Evolutionary conservation across 2,888 invertebrate species (phyloP), one percentile per base, ranked within the genome.

Genomic region (Eupithecia exiguata): DNA sequence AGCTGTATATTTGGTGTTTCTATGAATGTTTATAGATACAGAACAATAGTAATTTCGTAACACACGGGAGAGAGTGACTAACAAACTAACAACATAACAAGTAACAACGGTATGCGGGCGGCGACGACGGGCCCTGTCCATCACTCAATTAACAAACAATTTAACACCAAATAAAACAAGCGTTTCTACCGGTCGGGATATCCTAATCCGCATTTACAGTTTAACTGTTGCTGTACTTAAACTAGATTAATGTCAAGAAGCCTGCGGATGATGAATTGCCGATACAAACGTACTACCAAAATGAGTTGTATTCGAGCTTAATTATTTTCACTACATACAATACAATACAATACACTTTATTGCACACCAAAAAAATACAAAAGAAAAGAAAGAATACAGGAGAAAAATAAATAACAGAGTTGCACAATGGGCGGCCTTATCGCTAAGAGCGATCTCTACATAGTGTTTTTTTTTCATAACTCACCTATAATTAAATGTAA

Each of bases 111-210:
- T 14, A 72, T 75, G 75, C 75, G 75, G 75, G 75, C 61, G 43
- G 43, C 63, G 36, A 65, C n/a, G 12, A 38, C n/a, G 36, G 63
- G 63, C 5, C 5, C 36, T 65, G 66, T 66, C 40, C 61, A 25
- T 70, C 72, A 72, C 49, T 71, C 75, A 76, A 73, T 73, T 68
- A 73, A 72, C 72, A 18, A 72, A 72, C 72, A 25, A 25, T 58
- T 58, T 58, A 58, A 58, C 49, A 72, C 70, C 46, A 46, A 72
- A 67, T 72, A 72, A 68, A 72, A 71, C 74, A 62, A 46, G 36
- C 58, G 43, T 43, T 5, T 46, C n/a, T 21, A 38, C 38, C 21
- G 40, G 36, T 65, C 36, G 38, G 65, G 65, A 65, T 65, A 40
- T 65, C 65, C 65, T 65, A 63, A 63, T 65, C 38, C 65, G 65